Base-by-base conservation (phyloP, 92 coral and sea anemone species). In the Epizoanthus illoricatus region DNA sequence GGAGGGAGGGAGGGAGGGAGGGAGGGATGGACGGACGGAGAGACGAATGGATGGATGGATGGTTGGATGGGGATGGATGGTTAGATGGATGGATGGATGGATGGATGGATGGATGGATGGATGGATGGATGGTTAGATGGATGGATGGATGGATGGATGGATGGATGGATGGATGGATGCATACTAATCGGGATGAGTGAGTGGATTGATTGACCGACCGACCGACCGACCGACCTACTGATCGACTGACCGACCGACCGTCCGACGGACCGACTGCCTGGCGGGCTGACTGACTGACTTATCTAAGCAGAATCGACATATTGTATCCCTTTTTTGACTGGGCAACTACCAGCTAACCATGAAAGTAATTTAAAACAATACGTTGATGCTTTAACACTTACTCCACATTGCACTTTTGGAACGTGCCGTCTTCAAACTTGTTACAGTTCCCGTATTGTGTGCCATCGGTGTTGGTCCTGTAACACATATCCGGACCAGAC, bases 401-500 rank as follows among this genome's bases (percentile, higher is more conserved):
- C 81, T 59, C 81, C 54, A 9, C 47, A 7, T 60, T 40, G 81
- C 81, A 75, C 52, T 75, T 75, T 15, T 60, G 36, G 66, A 28
- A 75, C 18, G 81, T 75, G 68, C 81, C 81, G 62, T 75, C 81
- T 39, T 52, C 36, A 1, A 40, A n/a, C 56, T 75, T 47, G 36
- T 60, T 75, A 39, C 81, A 75, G 47, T 75, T 75, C 9, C 81
- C 81, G 49, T 40, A 40, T 24, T 8, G 7, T 52, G 60, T 55
- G 16, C 81, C 81, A 4, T 59, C 3, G 4, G 39, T 75, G 81
- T 75, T 75, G 40, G 69, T 65, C 7, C 0, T 59, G 66, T 60
- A 75, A 69, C 91, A 88, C 45, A 17, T 56, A 16, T 57, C 59
- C 6, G 84, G 88, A 73, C 86, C 91, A 15, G 91, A 60, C 45